phyloP scores from a whole-genome alignment of 2,888 invertebrate species.

The Pseudococcus longispinus region DNA sequence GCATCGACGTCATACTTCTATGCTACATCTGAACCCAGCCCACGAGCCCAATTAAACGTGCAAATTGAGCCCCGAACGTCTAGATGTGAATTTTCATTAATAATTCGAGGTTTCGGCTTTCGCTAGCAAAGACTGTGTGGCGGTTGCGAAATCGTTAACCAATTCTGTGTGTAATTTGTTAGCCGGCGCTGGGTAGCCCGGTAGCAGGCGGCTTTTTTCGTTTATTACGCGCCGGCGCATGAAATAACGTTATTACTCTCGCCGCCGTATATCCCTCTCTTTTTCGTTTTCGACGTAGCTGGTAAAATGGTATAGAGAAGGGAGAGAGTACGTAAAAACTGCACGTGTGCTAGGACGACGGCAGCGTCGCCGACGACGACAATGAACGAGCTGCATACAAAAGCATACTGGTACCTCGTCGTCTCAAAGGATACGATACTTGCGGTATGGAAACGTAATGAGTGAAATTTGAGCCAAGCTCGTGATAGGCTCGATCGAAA shows the following conservation, averaged over 20 bases:
- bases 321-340: neutral
- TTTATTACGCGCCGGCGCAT: neutral
- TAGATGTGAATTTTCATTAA: neutral
- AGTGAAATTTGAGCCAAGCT: neutral
- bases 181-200: neutral
- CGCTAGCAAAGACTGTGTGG: neutral
- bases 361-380: neutral
- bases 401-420: neutral
- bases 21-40: neutral
- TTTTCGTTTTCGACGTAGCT: neutral
- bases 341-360: neutral
- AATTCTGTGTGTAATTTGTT: neutral
- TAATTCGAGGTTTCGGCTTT: neutral
- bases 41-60: neutral
- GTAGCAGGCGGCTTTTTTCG: neutral
- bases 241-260: neutral
- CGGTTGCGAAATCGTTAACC: constrained; percentile 14
- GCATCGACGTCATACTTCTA: neutral
- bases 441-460: neutral
- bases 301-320: neutral
- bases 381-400: neutral
- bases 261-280: neutral
- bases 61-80: neutral
- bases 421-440: neutral
- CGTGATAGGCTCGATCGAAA: neutral